Conservation (phyloP, 2,888 invertebrate genomes). For the Dryobotodes eremita region DNA sequence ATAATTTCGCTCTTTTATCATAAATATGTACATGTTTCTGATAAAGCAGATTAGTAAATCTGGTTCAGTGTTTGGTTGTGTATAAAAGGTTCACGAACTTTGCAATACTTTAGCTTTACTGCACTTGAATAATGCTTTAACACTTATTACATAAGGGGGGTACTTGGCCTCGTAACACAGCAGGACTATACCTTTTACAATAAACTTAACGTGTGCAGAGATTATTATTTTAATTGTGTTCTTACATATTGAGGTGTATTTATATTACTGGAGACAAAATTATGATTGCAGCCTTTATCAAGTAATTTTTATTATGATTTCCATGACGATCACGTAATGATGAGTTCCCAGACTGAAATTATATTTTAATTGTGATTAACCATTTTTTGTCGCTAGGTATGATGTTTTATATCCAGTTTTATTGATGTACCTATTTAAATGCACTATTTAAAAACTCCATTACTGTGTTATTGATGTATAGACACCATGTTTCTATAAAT, state of each 20-base stretch:
- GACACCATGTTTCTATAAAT: not conserved
- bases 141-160: not conserved
- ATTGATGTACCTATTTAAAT: not conserved
- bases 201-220: not conserved
- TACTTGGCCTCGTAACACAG: slow-evolving; percentile 2
- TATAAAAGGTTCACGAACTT: not conserved
- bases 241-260: slow-evolving; percentile 1
- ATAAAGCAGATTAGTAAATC: not conserved
- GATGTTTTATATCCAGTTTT: not conserved
- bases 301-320: slow-evolving; percentile 1
- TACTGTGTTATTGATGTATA: not conserved
- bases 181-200: not conserved
- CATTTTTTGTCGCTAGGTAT: not conserved
- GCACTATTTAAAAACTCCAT: not conserved
- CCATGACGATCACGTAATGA: not conserved
- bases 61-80: not conserved
- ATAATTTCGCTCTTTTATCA: slow-evolving; percentile 6
- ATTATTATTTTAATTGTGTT: slow-evolving; percentile 15
- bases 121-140: not conserved
- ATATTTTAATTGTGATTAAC: not conserved
- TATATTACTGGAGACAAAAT: not conserved
- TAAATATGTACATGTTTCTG: slow-evolving; percentile 9
- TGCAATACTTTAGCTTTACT: not conserved
- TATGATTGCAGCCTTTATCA: not conserved
- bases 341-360: not conserved